Percentiles rank a stretch among this genome's conserved stretches.
phyloP scores from a whole-genome alignment of 2,797 vertebrate species.

The Allobates femoralis region DNA sequence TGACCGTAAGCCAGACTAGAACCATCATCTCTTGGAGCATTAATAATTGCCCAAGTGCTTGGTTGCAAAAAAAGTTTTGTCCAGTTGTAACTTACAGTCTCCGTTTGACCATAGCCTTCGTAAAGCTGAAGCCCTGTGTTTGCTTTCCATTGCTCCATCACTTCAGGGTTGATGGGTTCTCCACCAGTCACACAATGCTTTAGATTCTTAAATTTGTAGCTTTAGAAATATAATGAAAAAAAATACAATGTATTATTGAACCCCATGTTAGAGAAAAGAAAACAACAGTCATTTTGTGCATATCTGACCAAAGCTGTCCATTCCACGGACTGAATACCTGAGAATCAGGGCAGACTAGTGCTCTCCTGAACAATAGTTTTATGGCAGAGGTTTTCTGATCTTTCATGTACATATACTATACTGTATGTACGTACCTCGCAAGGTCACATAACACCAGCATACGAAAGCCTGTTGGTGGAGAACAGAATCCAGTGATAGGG shows the following conservation, averaged over 20 bases:
- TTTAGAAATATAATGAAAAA: conserved; percentile 56
- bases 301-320: background rate
- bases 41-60: background rate
- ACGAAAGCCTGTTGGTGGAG: conserved; percentile 80
- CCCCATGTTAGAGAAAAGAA: background rate
- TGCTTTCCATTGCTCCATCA: conserved; percentile 78
- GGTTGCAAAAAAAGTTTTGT: background rate
- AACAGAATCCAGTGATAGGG: conserved; percentile 83
- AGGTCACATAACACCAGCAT: conserved; percentile 77
- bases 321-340: background rate
- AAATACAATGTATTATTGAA: background rate
- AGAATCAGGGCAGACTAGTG: too few species aligned
- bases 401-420: background rate
- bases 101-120: conserved; percentile 85
- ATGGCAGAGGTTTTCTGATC: background rate
- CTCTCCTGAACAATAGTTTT: background rate
- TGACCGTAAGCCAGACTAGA: too few species aligned
- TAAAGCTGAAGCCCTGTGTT: conserved; percentile 81
- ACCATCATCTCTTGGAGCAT: conserved; percentile 68
- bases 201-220: conserved; percentile 77
- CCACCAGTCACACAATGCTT: conserved; percentile 82
- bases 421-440: conserved; percentile 69
- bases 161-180: conserved; percentile 83
- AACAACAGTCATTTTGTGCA: background rate
- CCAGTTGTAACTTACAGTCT: conserved; percentile 75